A percentile compares a stretch with the other conserved stretches of the same genome.
These are phyloP conservation scores for Ophion ellenae DNA, from an alignment of 2,888 invertebrate species.

Conservation along the genomic window DNA sequence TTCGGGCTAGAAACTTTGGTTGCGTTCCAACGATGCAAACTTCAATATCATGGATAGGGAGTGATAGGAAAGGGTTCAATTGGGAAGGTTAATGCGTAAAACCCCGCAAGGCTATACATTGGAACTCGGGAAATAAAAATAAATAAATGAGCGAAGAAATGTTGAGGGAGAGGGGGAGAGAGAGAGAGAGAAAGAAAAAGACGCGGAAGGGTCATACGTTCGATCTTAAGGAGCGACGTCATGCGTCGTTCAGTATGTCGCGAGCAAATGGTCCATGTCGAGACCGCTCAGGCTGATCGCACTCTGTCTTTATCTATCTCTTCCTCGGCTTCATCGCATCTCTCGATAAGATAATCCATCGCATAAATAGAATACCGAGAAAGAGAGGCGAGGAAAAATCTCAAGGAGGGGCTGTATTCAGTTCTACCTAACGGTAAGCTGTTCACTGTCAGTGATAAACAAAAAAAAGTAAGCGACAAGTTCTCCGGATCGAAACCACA, in stretches of 20 bases:
- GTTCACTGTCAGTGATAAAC: background rate
- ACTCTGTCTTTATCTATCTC: background rate
- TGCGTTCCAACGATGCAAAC: too few relatives aligned
- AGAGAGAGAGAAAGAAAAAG: slow-evolving; percentile 8
- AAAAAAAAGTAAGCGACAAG: background rate
- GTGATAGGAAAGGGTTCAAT: too few relatives aligned
- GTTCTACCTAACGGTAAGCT: slow-evolving; percentile 19
- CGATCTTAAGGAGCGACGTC: slow-evolving; percentile 25
- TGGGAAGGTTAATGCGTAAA: background rate
- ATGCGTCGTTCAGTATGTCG: slow-evolving; percentile 17
- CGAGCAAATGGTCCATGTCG: slow-evolving; percentile 19
- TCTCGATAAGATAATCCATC: slow-evolving; percentile 56
- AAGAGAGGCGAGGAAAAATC: slow-evolving; percentile 11
- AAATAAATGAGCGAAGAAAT: background rate
- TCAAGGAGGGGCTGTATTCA: slow-evolving; percentile 12
- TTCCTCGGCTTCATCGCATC: slow-evolving; percentile 35
- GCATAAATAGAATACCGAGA: slow-evolving; percentile 25
- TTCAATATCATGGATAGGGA: too few relatives aligned
- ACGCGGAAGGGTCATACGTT: background rate
- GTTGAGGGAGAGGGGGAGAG: background rate
- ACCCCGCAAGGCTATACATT: background rate
- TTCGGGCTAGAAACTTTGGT: too few relatives aligned
- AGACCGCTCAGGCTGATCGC: slow-evolving; percentile 25
- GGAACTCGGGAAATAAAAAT: background rate
- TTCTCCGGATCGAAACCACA: background rate